Conservation (phyloP, 2,113 vertebrate species). For the Petrocephalus zakoni region DNA sequence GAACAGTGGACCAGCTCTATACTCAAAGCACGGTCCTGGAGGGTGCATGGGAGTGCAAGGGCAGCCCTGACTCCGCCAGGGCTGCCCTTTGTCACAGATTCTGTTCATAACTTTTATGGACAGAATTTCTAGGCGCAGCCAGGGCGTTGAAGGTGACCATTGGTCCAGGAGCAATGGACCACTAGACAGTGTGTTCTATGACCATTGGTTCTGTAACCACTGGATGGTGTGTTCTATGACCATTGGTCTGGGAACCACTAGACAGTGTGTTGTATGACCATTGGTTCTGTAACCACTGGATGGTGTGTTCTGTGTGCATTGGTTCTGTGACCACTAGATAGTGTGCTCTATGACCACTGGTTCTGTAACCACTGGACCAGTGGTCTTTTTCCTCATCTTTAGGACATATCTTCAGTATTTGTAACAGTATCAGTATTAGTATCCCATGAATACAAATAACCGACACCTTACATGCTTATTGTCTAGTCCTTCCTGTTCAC, state of each 20-base stretch:
- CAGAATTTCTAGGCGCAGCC: no score
- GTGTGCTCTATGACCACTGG: neutral
- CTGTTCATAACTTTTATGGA: no score
- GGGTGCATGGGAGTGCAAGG: no score
- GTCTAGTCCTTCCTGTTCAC: slow-evolving; percentile 39
- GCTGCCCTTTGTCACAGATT: no score
- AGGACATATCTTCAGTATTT: neutral
- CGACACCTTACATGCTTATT: slow-evolving; percentile 23
- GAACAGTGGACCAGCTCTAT: no score
- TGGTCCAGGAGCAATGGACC: neutral
- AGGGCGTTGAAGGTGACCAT: no score
- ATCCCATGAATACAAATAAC: neutral
- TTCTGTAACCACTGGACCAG: neutral
- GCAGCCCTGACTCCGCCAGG: no score
- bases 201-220: neutral
- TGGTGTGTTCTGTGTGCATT: neutral
- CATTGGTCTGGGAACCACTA: no score
- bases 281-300: neutral
- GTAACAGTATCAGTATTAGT: no score
- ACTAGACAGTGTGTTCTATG: no score
- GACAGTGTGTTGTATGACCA: neutral
- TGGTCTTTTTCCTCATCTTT: neutral
- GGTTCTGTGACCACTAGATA: neutral
- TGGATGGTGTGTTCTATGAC: neutral
- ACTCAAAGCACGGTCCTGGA: no score